Conservation (phyloP, 2,113 vertebrate species). For the Nycticebus coucang region DNA sequence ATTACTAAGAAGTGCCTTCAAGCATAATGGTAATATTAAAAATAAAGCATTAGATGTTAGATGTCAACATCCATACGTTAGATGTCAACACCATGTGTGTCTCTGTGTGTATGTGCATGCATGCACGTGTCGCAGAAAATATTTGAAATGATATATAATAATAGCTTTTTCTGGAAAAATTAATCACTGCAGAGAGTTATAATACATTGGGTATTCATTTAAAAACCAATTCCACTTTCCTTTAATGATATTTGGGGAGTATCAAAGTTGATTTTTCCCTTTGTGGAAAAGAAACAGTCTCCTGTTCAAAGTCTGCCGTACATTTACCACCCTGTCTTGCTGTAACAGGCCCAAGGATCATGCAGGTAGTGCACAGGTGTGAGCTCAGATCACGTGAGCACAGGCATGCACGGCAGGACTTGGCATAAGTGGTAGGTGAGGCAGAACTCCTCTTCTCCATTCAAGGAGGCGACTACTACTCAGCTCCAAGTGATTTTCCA, state of each 20-base stretch:
- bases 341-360: neutral
- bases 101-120: neutral
- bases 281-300: neutral
- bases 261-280: neutral
- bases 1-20: neutral
- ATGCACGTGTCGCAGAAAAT: neutral
- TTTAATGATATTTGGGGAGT: neutral
- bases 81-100: neutral
- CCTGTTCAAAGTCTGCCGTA: neutral
- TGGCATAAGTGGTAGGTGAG: neutral
- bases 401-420: no score
- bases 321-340: neutral
- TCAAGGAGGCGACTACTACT: neutral
- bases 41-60: slow-evolving; percentile 29
- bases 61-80: neutral
- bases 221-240: neutral
- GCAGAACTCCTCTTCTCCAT: accelerated
- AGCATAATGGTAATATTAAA: neutral
- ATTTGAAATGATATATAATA: neutral
- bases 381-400: neutral
- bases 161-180: slow-evolving; percentile 8
- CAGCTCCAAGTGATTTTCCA: neutral
- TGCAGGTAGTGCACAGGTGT: accelerated
- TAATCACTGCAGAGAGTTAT: neutral
- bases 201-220: neutral